Evolutionary conservation across 1,140 invertebrate genomes (phyloP).

Genomic region (Acromyrmex heyeri): DNA sequence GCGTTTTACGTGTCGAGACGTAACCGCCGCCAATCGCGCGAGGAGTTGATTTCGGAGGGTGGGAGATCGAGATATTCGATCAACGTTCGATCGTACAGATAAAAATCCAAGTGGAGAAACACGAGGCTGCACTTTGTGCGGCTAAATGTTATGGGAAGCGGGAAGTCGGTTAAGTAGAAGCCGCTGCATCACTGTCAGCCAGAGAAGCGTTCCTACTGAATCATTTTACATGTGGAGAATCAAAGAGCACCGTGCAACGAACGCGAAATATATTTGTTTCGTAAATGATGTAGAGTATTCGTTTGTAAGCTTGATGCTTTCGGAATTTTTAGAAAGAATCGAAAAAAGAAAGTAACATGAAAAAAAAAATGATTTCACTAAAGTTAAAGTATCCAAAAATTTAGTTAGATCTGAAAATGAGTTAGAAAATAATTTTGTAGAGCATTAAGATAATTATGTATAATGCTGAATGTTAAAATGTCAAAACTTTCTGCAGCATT

Average conservation of each 20-base stretch:
- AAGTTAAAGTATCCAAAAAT: too few relatives aligned
- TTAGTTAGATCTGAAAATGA: too few relatives aligned
- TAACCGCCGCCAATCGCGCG: constrained; percentile 5
- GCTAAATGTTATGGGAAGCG: constrained; percentile 62
- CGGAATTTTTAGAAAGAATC: background rate
- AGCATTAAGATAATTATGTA: too few relatives aligned
- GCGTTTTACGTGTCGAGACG: background rate
- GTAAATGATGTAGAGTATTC: constrained; percentile 18
- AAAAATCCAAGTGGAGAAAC: constrained; percentile 51
- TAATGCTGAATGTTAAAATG: too few relatives aligned
- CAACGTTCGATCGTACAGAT: constrained; percentile 36
- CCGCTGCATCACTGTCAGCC: constrained; percentile 56
- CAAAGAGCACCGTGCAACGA: constrained; percentile 25
- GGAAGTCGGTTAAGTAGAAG: constrained; percentile 58
- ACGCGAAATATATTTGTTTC: constrained; percentile 41
- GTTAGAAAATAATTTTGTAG: too few relatives aligned
- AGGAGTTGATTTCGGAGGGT: background rate
- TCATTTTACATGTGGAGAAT: constrained; percentile 51
- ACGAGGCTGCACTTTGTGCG: constrained; percentile 52
- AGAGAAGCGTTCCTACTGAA: constrained; percentile 53
- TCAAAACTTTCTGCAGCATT: too few relatives aligned
- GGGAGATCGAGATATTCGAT: constrained; percentile 49
- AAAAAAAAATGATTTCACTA: too few relatives aligned
- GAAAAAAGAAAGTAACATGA: too few relatives aligned
- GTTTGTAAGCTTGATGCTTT: background rate